These are phyloP conservation scores for Sminthurides aquaticus DNA, from an alignment of 2,888 invertebrate species.

Conservation along the genomic window DNA sequence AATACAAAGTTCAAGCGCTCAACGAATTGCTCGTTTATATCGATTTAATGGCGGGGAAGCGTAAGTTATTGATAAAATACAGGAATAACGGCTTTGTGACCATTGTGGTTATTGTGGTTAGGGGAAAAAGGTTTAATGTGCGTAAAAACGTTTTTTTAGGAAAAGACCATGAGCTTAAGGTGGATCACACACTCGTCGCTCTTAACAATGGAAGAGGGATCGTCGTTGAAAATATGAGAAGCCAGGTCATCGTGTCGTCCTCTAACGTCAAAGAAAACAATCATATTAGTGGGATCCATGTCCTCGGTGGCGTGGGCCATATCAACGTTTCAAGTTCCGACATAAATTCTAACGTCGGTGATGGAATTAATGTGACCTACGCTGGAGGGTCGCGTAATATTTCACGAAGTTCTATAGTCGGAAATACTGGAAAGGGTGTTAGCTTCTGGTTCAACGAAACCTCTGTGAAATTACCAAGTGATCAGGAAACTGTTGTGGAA, in stretches of 20 bases:
- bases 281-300: slow-evolving; percentile 81
- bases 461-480: slow-evolving; percentile 68
- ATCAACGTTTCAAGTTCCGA: slow-evolving; percentile 85
- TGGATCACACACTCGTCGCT: slow-evolving; percentile 73
- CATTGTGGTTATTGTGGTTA: not conserved
- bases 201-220: slow-evolving; percentile 94
- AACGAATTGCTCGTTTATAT: slow-evolving; percentile 69
- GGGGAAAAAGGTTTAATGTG: not conserved
- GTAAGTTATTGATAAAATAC: slow-evolving; percentile 47
- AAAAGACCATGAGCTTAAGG: slow-evolving; percentile 75
- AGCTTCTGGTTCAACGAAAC: slow-evolving; percentile 87
- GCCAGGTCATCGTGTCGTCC: slow-evolving; percentile 75
- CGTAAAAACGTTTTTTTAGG: slow-evolving; percentile 47
- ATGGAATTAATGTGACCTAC: slow-evolving; percentile 91
- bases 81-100: not conserved
- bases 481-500: slow-evolving; percentile 78
- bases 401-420: slow-evolving; percentile 73
- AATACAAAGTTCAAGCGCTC: slow-evolving; percentile 65
- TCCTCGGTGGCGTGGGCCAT: slow-evolving; percentile 85
- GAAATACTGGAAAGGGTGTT: slow-evolving; percentile 80
- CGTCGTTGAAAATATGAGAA: slow-evolving; percentile 81
- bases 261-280: slow-evolving; percentile 77
- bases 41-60: slow-evolving; percentile 66
- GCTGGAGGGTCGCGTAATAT: slow-evolving; percentile 90
- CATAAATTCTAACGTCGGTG: slow-evolving; percentile 83